Evolutionary conservation across 2,113 vertebrate species (phyloP), one percentile per base, ranked within the genome.

Genomic region (Chitala chitala): DNA sequence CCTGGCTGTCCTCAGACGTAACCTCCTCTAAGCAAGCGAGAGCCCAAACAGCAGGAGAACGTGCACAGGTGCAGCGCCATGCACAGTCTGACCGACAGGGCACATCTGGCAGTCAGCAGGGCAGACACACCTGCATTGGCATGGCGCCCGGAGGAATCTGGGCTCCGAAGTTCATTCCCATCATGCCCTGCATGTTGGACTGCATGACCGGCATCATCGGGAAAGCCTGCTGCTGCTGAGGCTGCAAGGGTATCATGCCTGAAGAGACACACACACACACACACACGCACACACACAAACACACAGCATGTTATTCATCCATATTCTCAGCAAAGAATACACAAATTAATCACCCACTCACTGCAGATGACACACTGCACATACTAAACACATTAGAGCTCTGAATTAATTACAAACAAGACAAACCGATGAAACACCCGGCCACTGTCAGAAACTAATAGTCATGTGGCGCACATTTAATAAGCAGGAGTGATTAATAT

Each of bases 161-260:
- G 40, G 93, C 90, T n/a, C 90, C 90, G 10, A 94, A 99, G 82
- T 94, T 97, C 90, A 99, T 94, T 73, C 94, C 94, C 90, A 99
- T 97, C 92, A 99, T 95, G 79, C 93, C 90, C 76, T 96, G 96
- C 91, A 98, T 94, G 69, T 93, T 97, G 65, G 95, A 90, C 80
- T 95, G 95, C 95, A 99, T 96, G 81, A 97, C 93, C 8, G 93
- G 93, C 77, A 98, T 92, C 92, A 99, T 91, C 0, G 96, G 92
- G 79, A 94, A 99, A 63, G 91, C 94, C 80, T 90, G 89, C 59
- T 89, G 89, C 53, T 87, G 86, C 36, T 84, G 87, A 1, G 86
- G 81, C 85, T 95, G 96, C 81, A 99, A 91, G 6, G 94, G 92
- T 70, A 98, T 92, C 91, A 98, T 89, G 78, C 95, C 95, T 95